phyloP scores from a whole-genome alignment of 2,888 invertebrate genomes.

The Incurvaria masculella region DNA sequence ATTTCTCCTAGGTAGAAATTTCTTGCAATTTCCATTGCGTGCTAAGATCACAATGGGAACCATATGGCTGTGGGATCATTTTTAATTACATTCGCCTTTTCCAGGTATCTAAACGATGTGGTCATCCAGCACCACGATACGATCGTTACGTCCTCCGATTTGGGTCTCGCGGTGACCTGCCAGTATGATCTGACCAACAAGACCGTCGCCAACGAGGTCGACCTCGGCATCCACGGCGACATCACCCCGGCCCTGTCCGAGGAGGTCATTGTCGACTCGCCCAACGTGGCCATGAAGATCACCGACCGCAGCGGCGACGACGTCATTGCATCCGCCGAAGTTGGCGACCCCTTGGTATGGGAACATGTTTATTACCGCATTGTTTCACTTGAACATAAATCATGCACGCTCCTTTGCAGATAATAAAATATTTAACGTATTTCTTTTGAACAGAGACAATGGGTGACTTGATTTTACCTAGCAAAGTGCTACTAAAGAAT shows the following conservation, averaged over 20 bases:
- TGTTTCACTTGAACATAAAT: not conserved
- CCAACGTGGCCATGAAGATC: conserved; percentile 92
- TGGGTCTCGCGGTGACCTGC: conserved; percentile 90
- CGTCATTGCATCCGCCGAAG: conserved; percentile 83
- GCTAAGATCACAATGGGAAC: no score
- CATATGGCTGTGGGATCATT: no score
- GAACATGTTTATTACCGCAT: conserved; percentile 7
- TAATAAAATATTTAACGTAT: no score
- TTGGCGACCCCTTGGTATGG: conserved; percentile 79
- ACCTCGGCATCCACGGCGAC: conserved; percentile 85
- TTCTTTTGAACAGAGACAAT: no score
- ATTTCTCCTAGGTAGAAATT: no score
- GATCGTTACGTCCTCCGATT: conserved; percentile 91
- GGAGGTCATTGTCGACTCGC: conserved; percentile 90
- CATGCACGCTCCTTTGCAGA: no score
- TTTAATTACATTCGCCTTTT: conserved; percentile 13
- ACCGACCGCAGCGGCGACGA: conserved; percentile 82
- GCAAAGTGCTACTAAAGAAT: no score
- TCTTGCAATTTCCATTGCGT: no score
- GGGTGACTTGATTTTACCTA: no score
- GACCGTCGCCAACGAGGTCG: conserved; percentile 90
- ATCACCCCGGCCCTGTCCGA: conserved; percentile 83
- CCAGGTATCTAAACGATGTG: conserved; percentile 81
- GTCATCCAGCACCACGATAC: conserved; percentile 95
- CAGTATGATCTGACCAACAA: conserved; percentile 94